Evolutionary conservation across 2,888 invertebrate species (phyloP).

Genomic region (Mythimna pallens): DNA sequence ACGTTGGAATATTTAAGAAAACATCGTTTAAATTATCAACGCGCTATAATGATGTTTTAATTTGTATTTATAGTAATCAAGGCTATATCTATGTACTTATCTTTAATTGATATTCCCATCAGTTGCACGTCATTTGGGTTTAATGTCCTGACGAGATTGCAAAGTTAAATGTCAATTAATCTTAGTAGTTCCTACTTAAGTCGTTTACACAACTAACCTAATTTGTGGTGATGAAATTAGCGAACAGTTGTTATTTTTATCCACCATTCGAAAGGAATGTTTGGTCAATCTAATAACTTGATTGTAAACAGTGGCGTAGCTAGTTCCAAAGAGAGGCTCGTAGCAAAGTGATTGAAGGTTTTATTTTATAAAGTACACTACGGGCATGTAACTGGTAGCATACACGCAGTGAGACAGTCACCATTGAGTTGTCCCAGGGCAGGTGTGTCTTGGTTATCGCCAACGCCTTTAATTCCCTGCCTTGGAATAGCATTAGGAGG

Average conservation of each 20-base stretch:
- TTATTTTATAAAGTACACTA: too few species aligned
- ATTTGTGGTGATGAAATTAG: constrained; percentile 22
- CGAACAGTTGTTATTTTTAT: constrained; percentile 6
- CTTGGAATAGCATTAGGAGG: too few species aligned
- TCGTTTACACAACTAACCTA: constrained; percentile 36
- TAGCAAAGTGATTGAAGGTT: too few species aligned
- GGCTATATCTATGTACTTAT: constrained; percentile 5
- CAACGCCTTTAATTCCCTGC: too few species aligned
- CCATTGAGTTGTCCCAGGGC: too few species aligned
- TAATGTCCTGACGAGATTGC: constrained; percentile 27
- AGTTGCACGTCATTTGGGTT: constrained; percentile 33
- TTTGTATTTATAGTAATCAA: constrained; percentile 37
- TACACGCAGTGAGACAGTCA: too few species aligned
- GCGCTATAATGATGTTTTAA: constrained; percentile 33
- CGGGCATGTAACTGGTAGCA: too few species aligned
- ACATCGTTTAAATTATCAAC: not conserved
- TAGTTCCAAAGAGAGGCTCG: too few species aligned
- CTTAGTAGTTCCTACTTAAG: constrained; percentile 17
- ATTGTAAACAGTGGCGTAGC: too few species aligned
- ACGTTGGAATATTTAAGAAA: constrained; percentile 34
- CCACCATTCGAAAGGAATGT: constrained; percentile 21
- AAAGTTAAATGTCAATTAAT: constrained; percentile 13
- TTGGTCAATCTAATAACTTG: constrained; percentile 22
- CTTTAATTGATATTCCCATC: constrained; percentile 33
- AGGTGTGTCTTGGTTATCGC: too few species aligned